Evolutionary conservation across 1,140 invertebrate species (phyloP), one percentile per base, ranked within the genome.

Genomic region (Drosophila obscura): DNA sequence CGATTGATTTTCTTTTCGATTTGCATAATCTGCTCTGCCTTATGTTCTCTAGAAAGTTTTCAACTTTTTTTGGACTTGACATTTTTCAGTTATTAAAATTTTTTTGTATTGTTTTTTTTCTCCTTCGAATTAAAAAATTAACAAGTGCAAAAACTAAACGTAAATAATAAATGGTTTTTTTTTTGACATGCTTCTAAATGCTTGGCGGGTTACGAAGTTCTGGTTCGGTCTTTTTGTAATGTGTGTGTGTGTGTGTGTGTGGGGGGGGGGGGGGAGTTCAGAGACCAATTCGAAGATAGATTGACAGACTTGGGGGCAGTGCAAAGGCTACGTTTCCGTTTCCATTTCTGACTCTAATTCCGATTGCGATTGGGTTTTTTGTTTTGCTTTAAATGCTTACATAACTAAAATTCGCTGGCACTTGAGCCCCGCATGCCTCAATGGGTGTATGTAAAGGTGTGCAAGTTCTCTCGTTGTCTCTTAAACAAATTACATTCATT

Each of bases 371-470:
- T 48, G 75, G 57, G 4, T 24, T 24, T 24, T 3, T 24, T 62
- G 39, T 62, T 56, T 66, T 72, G 65, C 66, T 51, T 56, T 84
- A 84, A 83, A 83, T 83, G 76, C 80, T 80, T 84, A 83, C 73
- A 84, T 72, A 82, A 82, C 79, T 82, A 83, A 84, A 84, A 83
- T 83, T 80, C 72, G 76, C 71, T 84, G 80, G 65, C 76, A 84
- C 64, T 80, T 64, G 77, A 66, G 77, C 67, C 63, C 67, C 64
- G 73, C 55, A 52, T 78, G 82, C 82, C 82, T 87, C 82, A 61
- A 63, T 80, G 46, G 56, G 62, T 28, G 26, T 28, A 62, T 62
- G 43, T 72, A 58, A 73, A 77, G 81, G 72, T 64, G 63, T 63
- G 60, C 62, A 79, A 80, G 64, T 11, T 15, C 46, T 53, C 55